These are phyloP conservation scores for Triplophysa dalaica DNA, from an alignment of 2,113 vertebrate genomes.

Conservation along the genomic window DNA sequence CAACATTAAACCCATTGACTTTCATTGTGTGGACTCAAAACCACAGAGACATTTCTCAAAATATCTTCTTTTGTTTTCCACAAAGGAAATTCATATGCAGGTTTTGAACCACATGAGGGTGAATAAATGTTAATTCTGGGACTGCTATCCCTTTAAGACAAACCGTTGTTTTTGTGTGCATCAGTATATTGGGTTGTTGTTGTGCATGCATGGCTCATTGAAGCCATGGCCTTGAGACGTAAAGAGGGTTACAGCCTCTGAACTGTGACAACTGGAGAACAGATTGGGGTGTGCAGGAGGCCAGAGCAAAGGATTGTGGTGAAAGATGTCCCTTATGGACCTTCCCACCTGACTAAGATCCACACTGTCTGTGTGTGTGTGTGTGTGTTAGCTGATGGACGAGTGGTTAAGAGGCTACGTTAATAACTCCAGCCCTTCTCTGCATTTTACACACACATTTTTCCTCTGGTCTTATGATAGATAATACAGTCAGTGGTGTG, in stretches of 20 bases:
- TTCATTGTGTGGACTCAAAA: too few species aligned
- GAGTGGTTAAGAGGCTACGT: slow-evolving; percentile 16
- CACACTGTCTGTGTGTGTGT: slow-evolving; percentile 54
- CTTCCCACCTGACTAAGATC: slow-evolving; percentile 61
- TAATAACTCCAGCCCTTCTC: slow-evolving; percentile 37
- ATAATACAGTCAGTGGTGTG: slow-evolving; percentile 78
- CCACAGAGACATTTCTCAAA: too few species aligned
- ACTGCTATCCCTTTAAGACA: not conserved
- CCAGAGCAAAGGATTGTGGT: slow-evolving; percentile 21
- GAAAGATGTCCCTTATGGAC: slow-evolving; percentile 58
- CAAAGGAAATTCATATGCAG: too few species aligned
- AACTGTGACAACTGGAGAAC: slow-evolving; percentile 64
- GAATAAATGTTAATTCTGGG: too few species aligned
- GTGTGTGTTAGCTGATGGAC: not conserved
- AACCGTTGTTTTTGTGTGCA: slow-evolving; percentile 46
- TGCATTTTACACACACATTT: slow-evolving; percentile 49
- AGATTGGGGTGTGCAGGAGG: not conserved
- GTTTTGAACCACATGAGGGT: too few species aligned
- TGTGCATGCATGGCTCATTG: slow-evolving; percentile 16
- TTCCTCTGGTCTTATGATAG: slow-evolving; percentile 67
- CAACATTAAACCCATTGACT: too few species aligned
- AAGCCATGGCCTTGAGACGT: slow-evolving; percentile 51
- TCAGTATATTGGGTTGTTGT: slow-evolving; percentile 32
- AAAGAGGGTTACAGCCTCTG: slow-evolving; percentile 69
- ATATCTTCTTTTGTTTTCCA: too few species aligned